A percentile compares a stretch with the other conserved stretches of the same genome.
These are phyloP conservation scores for Spheniscus mendiculus DNA, from an alignment of 2,113 vertebrate genomes.

Conservation along the genomic window DNA sequence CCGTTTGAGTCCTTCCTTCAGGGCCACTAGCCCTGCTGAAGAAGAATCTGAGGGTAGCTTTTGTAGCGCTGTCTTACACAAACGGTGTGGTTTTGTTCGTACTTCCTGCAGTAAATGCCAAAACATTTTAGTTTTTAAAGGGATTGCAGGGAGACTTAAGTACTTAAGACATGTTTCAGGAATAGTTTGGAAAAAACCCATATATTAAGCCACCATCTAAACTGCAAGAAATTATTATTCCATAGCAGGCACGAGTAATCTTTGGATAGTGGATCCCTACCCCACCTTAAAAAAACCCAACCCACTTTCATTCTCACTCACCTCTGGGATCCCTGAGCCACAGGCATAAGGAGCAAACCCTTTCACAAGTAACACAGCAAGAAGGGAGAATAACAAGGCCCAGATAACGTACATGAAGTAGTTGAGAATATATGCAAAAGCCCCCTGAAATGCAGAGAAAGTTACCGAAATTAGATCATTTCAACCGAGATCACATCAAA, in stretches of 20 bases:
- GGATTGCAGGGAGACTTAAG: neutral
- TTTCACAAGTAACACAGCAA: constrained; percentile 89
- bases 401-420: constrained; percentile 92
- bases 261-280: neutral
- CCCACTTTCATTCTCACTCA: constrained; percentile 46
- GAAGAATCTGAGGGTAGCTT: neutral
- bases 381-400: constrained; percentile 92
- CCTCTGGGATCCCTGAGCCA: constrained; percentile 97
- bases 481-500: neutral
- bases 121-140: neutral
- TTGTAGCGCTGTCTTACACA: neutral
- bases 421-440: constrained; percentile 86
- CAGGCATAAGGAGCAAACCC: constrained; percentile 95
- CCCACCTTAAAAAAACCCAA: neutral
- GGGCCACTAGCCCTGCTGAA: neutral
- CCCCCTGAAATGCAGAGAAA: constrained; percentile 76
- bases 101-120: neutral
- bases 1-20: neutral
- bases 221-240: neutral
- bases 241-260: rapidly evolving
- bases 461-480: neutral
- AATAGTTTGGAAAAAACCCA: neutral
- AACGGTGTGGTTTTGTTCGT: rapidly evolving
- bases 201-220: neutral
- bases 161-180: neutral